Evolutionary conservation across 2,797 vertebrate species (phyloP).

Genomic region (Phoeniculus purpureus): DNA sequence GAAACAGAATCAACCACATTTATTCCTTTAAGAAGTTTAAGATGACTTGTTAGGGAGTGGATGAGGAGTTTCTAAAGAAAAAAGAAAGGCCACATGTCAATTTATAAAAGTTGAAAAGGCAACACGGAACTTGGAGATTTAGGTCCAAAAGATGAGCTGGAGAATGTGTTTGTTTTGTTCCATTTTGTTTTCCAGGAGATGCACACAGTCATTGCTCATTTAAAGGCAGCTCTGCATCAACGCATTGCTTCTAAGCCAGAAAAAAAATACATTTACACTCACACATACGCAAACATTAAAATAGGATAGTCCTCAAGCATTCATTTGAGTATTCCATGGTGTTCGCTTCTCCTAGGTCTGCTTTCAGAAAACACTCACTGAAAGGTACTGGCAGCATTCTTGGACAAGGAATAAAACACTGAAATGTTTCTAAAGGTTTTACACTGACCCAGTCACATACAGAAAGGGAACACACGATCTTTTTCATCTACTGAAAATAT

Average conservation of each 20-base stretch:
- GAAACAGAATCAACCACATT: background rate
- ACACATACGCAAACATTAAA: background rate
- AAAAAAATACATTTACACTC: background rate
- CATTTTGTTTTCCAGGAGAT: background rate
- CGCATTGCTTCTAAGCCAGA: background rate
- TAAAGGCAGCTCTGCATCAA: background rate
- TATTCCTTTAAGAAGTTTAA: background rate
- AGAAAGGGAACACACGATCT: background rate
- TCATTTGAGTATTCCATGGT: background rate
- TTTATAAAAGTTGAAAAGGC: background rate
- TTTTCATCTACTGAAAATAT: constrained; percentile 1
- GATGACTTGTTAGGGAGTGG: background rate
- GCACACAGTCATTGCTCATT: background rate
- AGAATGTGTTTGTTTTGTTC: background rate
- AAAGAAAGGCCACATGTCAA: background rate
- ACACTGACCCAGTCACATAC: background rate
- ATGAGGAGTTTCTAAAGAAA: background rate
- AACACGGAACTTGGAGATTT: background rate
- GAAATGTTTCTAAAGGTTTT: background rate
- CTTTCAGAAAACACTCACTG: background rate
- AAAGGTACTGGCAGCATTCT: background rate
- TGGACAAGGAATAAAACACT: background rate
- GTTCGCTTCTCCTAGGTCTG: background rate
- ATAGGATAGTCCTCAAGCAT: background rate
- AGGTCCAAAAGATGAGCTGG: background rate